A percentile compares a stretch with the other conserved stretches of the same genome.
Conservation (phyloP, 2,113 vertebrate species). For the Sebastes fasciatus region DNA sequence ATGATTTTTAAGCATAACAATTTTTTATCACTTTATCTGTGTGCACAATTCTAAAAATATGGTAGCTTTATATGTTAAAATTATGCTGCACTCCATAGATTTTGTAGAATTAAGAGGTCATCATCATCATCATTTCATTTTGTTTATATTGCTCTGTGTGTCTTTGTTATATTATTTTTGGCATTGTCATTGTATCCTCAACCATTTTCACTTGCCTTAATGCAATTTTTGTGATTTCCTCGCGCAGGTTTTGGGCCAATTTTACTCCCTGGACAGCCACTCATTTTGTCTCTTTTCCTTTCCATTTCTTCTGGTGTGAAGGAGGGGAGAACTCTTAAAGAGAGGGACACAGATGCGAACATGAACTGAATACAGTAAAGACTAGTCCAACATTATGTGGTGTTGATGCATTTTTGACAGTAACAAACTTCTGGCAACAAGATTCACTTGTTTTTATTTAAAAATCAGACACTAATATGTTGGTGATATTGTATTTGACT, state of each 20-base stretch:
- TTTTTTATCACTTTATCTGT: slow-evolving; percentile 26
- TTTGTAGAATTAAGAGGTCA: slow-evolving; percentile 6
- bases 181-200: neutral
- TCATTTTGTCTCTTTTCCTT: neutral
- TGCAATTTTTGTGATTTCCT: slow-evolving; percentile 5
- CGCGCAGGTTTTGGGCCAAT: neutral
- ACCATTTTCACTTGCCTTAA: slow-evolving; percentile 31
- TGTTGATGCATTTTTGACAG: slow-evolving; percentile 18
- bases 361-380: slow-evolving; percentile 1
- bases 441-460: neutral
- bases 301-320: slow-evolving; percentile 48
- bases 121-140: neutral
- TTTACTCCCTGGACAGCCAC: neutral
- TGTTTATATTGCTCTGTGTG: slow-evolving; percentile 9
- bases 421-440: neutral
- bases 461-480: neutral
- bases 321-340: slow-evolving; percentile 10
- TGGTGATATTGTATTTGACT: slow-evolving; percentile 8
- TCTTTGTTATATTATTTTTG: neutral
- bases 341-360: neutral
- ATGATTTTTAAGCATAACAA: neutral
- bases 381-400: slow-evolving; percentile 4
- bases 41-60: slow-evolving; percentile 11
- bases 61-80: slow-evolving; percentile 9
- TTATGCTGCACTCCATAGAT: slow-evolving; percentile 3